Base-by-base conservation (phyloP, 2,888 invertebrate species). In the Luperina nickerlii region DNA sequence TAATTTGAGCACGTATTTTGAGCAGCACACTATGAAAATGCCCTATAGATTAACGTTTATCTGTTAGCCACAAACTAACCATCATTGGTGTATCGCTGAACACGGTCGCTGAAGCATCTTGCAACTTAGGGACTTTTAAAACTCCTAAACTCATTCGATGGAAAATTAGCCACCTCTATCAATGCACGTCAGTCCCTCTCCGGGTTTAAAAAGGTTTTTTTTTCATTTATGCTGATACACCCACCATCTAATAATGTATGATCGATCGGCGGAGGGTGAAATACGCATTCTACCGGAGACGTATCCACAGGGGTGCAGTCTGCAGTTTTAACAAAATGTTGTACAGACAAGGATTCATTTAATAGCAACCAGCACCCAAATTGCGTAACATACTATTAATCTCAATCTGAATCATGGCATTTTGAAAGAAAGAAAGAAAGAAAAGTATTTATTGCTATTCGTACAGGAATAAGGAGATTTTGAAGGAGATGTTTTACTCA, bases 261-360 rank as follows among this genome's bases (percentile, higher is more conserved):
- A 78, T 65, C 63, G 63, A 77, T 45, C 18, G 48, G 27, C 18
- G 18, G 42, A 18, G 63, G 27, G 42, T 54, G 63, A 51, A 48
- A 38, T 27, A 18, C 15, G 38, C 7, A 27, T 38, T 57, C 11
- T n/a, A 27, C 11, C 18, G 32, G 20, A 27, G 48, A 38, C 4
- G 20, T 32, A 76, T 60, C 7, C 5, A 18, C 15, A 20, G 27
- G n/a, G 57, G 57, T 60, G 57, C 57, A 60, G 57, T 38, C 13
- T 20, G 51, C n/a, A 54, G n/a, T 51, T 38, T 51, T n/a, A 69
- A 51, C n/a, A 13, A 70, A 38, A 74, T 13, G 11, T 42, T 42
- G 42, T n/a, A 18, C 45, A 68, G 45, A 45, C 45, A 27, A 45
- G 24, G 8, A 65, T 11, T 11, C 11, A 48, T 65, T 65, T 9